Evolutionary conservation across 30 jellyfish, hydroid and myxozoan species (phyloP), one percentile per base, ranked within the genome.

Genomic region (Aurelia sp.): DNA sequence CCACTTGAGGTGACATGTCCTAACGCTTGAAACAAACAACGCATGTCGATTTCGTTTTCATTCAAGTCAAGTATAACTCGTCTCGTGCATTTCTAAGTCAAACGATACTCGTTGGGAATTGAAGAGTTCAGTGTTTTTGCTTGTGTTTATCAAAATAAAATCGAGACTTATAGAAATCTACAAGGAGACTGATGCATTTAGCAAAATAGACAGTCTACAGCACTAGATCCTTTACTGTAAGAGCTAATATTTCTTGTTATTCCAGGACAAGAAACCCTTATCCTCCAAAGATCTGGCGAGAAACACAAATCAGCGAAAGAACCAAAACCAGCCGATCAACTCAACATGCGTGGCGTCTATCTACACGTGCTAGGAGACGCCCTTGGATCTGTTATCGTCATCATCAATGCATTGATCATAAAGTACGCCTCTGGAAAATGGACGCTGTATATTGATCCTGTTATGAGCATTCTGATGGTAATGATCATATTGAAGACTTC

Each of bases 401-500:
- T 89, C 22, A 65, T 89, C 71, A 89, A 89, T 68, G 97, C 97
- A 3, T 33, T 89, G 15, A 85, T 89, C 12, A 86, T 89, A 18
- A 70, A 66, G 63, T 75, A 40, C 64, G 83, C 69, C 33, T 62
- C 85, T 30, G 93, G 90, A 2, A 51, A 64, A 23, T 89, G 97
- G 97, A 89, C 97, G 10, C 15, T 47, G 63, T 89, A 89, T 66
- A 77, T 89, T 47, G 97, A 89, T 77, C 97, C 97, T 6, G 89
- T 89, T 10, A 89, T 89, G 97, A 89, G 97, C 35, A 71, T 89
- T 0, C 27, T 86, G 12, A 86, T 86, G 96, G 90, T 86, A 0
- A 65, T 89, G 61, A 93, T 93, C 76, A 93, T 93, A 17, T 72
- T 93, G 72, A 93, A 93, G 88, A 93, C 98, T 8, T 93, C 98